Conservation (phyloP, 2,797 vertebrate species). For the Zenarchopterus dispar region DNA sequence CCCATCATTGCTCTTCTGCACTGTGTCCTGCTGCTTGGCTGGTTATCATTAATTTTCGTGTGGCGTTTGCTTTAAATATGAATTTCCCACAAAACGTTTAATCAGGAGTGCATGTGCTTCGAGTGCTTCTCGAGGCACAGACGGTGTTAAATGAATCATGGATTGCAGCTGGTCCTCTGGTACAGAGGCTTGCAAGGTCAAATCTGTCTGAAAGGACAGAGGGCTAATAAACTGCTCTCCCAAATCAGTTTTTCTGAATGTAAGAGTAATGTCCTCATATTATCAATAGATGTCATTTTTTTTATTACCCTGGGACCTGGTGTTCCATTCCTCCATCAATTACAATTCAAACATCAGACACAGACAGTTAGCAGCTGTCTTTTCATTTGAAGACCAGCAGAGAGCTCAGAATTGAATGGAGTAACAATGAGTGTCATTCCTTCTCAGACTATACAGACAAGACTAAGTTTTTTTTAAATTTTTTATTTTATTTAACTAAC, state of each 20-base stretch:
- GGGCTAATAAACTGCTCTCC: constrained; percentile 71
- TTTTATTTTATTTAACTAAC: no score
- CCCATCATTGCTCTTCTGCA: constrained; percentile 48
- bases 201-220: constrained; percentile 71
- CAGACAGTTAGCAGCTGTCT: constrained; percentile 35
- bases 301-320: constrained; percentile 43
- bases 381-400: constrained; percentile 27
- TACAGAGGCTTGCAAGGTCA: constrained; percentile 73
- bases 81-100: constrained; percentile 75
- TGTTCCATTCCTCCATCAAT: constrained; percentile 56
- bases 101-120: constrained; percentile 70
- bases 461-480: no score
- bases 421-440: constrained; percentile 19
- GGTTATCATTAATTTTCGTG: constrained; percentile 78
- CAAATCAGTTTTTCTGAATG: constrained; percentile 71
- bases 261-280: constrained; percentile 65
- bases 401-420: constrained; percentile 23
- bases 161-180: constrained; percentile 74
- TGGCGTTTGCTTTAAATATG: constrained; percentile 77
- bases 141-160: constrained; percentile 82
- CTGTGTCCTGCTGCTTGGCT: constrained; percentile 65
- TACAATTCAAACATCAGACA: constrained; percentile 40
- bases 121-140: constrained; percentile 64
- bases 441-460: not conserved
- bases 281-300: constrained; percentile 63